Base-by-base conservation (phyloP, 2,113 vertebrate genomes). In the Pithys albifrons region DNA sequence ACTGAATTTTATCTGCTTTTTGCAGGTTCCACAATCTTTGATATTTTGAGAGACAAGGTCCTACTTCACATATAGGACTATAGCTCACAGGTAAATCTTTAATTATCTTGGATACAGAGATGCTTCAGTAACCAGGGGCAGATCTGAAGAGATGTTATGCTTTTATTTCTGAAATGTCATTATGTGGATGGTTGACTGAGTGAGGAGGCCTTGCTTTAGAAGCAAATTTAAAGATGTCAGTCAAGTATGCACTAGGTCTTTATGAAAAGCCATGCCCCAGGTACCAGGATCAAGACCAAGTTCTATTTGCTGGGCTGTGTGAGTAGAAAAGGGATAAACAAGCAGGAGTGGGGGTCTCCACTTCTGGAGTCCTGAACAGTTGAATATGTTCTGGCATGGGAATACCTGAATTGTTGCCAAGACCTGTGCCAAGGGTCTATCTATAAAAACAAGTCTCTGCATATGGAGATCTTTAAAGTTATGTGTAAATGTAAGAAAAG, bases 81-180 rank as follows among this genome's bases (percentile, higher is more conserved):
- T 5, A 35, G 28, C 37, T 93, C 55, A 52, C 22, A 81, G 66
- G 57, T 89, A 92, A 70, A 54, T 22, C 23, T 94, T 81, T 73
- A 46, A 93, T 93, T 79, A 67, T 85, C 61, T 49, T 52, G 46
- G 88, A 91, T 64, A 71, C 48, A 55, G 67, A 73, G 37, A 77
- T 71, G 52, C 49, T 81, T 92, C 67, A 54, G 48, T 77, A 93
- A 85, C 48, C 86, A 83, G 67, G 59, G 51, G 67, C 46, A 86
- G 58, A 91, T 80, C 37, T 88, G 52, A 74, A 75, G 61, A 93
- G 28, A 77, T 49, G 55, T 25, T 83, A 41, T 8, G 4, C 24
- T 94, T 96, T 91, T 89, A 80, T 88, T 94, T 90, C 85, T 95
- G 72, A 94, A 93, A 95, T 95, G 72, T 77, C 95, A 64, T 85